phyloP scores from a whole-genome alignment of 2,888 invertebrate species.

The Melikaiella ostensackeni region DNA sequence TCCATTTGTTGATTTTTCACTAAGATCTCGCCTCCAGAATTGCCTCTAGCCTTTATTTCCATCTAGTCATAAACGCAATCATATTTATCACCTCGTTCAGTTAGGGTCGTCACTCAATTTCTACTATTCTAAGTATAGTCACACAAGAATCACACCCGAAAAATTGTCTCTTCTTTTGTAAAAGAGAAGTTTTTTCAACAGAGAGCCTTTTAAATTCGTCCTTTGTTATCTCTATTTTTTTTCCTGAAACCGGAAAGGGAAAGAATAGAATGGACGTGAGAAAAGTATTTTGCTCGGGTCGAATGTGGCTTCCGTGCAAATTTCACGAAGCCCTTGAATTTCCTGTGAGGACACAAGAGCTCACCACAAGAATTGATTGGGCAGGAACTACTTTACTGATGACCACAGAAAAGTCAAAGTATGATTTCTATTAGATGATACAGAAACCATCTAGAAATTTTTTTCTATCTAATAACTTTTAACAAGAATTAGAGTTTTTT shows the following conservation, averaged over 20 bases:
- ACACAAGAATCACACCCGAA: not conserved
- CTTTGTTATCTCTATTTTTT: conserved; percentile 17
- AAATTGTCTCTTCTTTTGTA: too few species aligned
- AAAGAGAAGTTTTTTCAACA: too few species aligned
- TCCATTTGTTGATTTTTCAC: conserved; percentile 38
- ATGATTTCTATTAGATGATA: not conserved
- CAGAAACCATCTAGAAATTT: too few species aligned
- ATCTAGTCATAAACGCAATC: not conserved
- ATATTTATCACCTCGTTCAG: conserved; percentile 5
- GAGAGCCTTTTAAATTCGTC: not conserved
- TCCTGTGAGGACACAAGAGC: conserved; percentile 27
- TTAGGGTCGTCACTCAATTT: not conserved
- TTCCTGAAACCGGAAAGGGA: conserved; percentile 23
- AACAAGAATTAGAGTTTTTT: not conserved
- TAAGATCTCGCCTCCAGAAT: not conserved
- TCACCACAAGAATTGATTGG: conserved; percentile 35
- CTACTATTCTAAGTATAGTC: not conserved
- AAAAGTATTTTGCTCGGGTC: conserved; percentile 33
- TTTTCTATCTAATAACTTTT: not conserved
- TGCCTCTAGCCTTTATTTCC: conserved; percentile 3
- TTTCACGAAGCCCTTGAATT: conserved; percentile 38
- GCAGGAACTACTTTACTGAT: conserved; percentile 1
- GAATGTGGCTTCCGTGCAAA: conserved; percentile 39
- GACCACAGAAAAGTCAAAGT: conserved; percentile 26
- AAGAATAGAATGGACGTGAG: conserved; percentile 33